Evolutionary conservation across 2,797 vertebrate genomes (phyloP).

Genomic region (Xyrichtys novacula): DNA sequence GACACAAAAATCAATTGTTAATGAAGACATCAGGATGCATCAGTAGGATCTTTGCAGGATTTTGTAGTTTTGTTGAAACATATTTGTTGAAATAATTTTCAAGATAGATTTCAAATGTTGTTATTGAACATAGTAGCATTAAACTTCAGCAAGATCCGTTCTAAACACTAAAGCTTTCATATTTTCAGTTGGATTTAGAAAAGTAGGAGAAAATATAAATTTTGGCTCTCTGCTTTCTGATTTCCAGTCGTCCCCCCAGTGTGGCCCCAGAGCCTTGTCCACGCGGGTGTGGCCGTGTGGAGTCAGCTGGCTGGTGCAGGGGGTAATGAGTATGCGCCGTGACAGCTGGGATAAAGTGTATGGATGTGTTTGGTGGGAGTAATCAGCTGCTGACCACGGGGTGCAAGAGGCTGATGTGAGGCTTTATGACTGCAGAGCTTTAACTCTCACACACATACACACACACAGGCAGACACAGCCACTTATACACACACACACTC

Average conservation of each 20-base stretch:
- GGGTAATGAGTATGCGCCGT: conserved; percentile 86
- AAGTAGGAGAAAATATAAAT: conserved; percentile 38
- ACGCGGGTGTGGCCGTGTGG: conserved; percentile 74
- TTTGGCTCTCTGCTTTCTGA: conserved; percentile 62
- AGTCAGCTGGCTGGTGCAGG: conserved; percentile 81
- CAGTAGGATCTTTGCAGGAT: conserved; percentile 38
- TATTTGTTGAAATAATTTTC: neutral
- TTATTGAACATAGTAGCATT: too few species aligned
- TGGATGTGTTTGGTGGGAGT: conserved; percentile 87
- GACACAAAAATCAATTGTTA: conserved; percentile 57
- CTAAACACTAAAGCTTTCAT: neutral
- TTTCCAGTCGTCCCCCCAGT: conserved; percentile 49
- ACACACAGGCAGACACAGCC: conserved; percentile 19
- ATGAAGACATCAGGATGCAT: conserved; percentile 52
- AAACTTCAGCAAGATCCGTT: neutral
- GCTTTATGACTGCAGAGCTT: conserved; percentile 84
- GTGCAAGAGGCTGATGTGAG: conserved; percentile 84
- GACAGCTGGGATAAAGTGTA: conserved; percentile 87
- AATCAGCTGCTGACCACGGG: conserved; percentile 85
- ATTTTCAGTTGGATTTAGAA: conserved; percentile 6
- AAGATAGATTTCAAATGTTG: conserved; percentile 8
- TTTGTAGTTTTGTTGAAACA: conserved; percentile 25
- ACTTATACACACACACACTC: conserved; percentile 38
- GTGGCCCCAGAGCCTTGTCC: conserved; percentile 74
- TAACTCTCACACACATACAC: conserved; percentile 20